These are phyloP conservation scores for Chloroclystis v-ata DNA, from an alignment of 2,888 invertebrate species.

Conservation along the genomic window DNA sequence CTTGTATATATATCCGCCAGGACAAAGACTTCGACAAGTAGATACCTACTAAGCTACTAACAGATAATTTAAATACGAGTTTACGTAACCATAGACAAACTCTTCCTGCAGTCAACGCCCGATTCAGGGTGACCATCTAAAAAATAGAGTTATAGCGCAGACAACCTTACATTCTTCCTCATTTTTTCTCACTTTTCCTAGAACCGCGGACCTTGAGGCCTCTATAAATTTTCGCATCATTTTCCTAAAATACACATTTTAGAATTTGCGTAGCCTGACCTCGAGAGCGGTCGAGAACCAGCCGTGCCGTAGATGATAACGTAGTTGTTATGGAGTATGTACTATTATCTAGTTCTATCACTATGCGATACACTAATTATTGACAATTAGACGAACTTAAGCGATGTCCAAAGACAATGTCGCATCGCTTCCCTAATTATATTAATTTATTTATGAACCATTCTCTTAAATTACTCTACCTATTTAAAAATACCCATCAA, in stretches of 20 bases:
- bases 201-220: slow-evolving; percentile 8
- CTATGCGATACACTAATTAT: too few species aligned
- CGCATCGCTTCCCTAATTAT: too few species aligned
- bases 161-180: background rate
- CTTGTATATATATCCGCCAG: too few species aligned
- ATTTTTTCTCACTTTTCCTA: slow-evolving; percentile 5
- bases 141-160: background rate
- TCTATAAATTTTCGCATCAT: slow-evolving; percentile 19
- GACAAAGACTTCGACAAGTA: too few species aligned
- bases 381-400: too few species aligned
- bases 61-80: too few species aligned
- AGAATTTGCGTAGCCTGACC: slow-evolving; percentile 46
- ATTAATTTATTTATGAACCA: too few species aligned
- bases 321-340: background rate
- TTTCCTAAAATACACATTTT: slow-evolving; percentile 19
- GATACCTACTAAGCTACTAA: too few species aligned
- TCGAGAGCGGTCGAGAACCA: slow-evolving; percentile 58
- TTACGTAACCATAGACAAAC: background rate
- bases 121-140: background rate
- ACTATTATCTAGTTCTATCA: background rate
- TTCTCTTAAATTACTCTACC: too few species aligned
- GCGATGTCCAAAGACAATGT: too few species aligned
- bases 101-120: background rate
- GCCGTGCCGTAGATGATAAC: slow-evolving; percentile 28
- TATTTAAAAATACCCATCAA: too few species aligned